Base-by-base conservation (phyloP, 2,113 vertebrate genomes). In the Eulemur macaco region DNA sequence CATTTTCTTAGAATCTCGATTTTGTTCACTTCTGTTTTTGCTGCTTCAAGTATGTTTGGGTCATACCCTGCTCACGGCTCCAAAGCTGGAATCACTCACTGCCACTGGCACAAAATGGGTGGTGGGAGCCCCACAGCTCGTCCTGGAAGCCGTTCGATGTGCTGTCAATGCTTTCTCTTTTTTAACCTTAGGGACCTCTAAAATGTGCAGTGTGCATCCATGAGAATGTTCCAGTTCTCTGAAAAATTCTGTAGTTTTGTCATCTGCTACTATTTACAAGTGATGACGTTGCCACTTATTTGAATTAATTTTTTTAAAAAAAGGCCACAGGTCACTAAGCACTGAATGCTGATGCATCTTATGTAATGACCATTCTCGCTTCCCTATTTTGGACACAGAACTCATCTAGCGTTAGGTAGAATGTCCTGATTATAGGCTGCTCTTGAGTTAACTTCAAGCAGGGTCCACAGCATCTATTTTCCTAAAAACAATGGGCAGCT, bases 181-280 rank as follows among this genome's bases (percentile, higher is more conserved):
- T 69, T 2, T 89, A 73, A 81, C 66, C 82, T 90, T 77, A 2
- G 31, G 6, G 56, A 94, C 85, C 39, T 94, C 52, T n/a, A 69
- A 92, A 93, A 88, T 56, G 54, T 14, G 69, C 27, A 25, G 5
- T 15, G 3, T 89, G 52, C 50, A 56, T 45, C n/a, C 4, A 18
- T 31, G 63, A 93, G 39, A 86, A 86, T 15, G 68, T 71, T 66
- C 69, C 23, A 56, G 23, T 73, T 84, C 45, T 89, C 47, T 37
- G 14, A 80, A 90, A 87, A 94, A 39, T 66, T 58, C 42, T 69
- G 47, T 20, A 89, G 37, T 73, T 77, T 76, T 92, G 39, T 60
- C 54, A 25, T 54, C 56, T 74, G 39, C n/a, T 84, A 13, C 47
- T 47, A 34, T 34, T 86, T 89, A 25, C 47, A 93, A 74, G 68